phyloP scores from a whole-genome alignment of 2,113 vertebrate species.

The Triplophysa rosa region DNA sequence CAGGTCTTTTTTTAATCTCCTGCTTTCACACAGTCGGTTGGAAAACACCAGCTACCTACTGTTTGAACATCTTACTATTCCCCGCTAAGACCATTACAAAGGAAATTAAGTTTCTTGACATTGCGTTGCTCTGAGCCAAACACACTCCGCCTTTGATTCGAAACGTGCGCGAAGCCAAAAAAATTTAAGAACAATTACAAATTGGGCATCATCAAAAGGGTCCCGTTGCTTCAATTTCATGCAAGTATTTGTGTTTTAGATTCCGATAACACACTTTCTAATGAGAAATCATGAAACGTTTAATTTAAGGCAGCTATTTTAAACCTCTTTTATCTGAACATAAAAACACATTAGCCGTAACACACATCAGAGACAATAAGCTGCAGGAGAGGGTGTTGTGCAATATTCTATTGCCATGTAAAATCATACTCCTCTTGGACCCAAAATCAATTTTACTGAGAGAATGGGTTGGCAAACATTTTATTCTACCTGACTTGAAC shows the following conservation, averaged over 20 bases:
- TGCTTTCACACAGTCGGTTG: slow-evolving; percentile 5
- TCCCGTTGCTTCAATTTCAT: neutral
- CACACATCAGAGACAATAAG: neutral
- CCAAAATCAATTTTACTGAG: no score
- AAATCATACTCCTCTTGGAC: no score
- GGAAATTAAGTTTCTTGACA: slow-evolving; percentile 8
- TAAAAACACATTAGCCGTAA: neutral
- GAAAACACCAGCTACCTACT: slow-evolving; percentile 28
- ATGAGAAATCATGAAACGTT: neutral
- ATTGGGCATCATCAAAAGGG: slow-evolving; percentile 11
- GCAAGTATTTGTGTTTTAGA: neutral
- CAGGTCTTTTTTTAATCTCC: neutral
- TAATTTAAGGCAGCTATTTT: neutral
- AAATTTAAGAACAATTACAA: slow-evolving; percentile 1
- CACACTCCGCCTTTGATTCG: neutral
- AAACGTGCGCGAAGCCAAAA: neutral
- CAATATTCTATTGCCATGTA: no score
- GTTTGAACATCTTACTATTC: slow-evolving; percentile 4
- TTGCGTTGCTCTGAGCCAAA: neutral
- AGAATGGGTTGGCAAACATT: no score
- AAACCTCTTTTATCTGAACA: neutral
- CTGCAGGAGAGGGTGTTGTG: no score
- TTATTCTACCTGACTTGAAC: no score
- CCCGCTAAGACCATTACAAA: slow-evolving; percentile 26
- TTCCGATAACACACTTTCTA: neutral